A percentile compares a stretch with the other conserved stretches of the same genome.
These are phyloP conservation scores for Macrostomum lignano DNA, from an alignment of 1,140 invertebrate genomes.

Conservation along the genomic window DNA sequence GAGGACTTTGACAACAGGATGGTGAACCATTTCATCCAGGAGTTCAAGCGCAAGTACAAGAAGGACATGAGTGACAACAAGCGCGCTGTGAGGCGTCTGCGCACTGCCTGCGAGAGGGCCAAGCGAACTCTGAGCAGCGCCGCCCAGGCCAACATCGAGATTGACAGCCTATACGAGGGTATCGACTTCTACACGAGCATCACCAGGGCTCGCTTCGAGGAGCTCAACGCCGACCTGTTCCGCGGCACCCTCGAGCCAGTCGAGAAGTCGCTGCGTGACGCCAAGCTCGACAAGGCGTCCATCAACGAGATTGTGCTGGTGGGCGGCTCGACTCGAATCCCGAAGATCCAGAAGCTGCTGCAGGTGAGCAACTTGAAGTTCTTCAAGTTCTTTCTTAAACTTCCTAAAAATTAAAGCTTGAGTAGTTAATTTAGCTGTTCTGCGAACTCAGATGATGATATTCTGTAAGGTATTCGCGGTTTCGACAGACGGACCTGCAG, in stretches of 20 bases:
- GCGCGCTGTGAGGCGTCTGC: conserved; percentile 60
- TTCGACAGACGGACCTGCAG: too few relatives aligned
- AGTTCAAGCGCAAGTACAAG: conserved; percentile 13
- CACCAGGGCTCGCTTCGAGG: conserved; percentile 17
- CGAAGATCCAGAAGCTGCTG: conserved; percentile 73
- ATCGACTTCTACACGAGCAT: conserved; percentile 8
- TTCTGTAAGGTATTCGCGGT: too few relatives aligned
- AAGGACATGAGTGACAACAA: conserved; percentile 8
- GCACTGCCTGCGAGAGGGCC: conserved; percentile 89
- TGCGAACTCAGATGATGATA: too few relatives aligned
- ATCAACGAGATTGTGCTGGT: conserved; percentile 86
- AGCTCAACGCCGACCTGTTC: conserved; percentile 61
- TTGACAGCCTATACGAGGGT: conserved; percentile 10
- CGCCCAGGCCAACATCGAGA: conserved; percentile 15
- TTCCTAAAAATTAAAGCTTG: too few relatives aligned
- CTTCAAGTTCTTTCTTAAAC: too few relatives aligned
- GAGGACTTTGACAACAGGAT: conserved; percentile 94
- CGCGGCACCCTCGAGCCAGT: conserved; percentile 65
- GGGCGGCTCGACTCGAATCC: conserved; percentile 84
- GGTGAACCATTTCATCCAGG: conserved; percentile 60
- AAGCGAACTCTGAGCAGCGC: conserved; percentile 75
- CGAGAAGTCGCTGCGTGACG: conserved; percentile 66
- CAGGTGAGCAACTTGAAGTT: too few relatives aligned
- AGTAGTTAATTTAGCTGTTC: too few relatives aligned
- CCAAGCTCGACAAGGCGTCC: conserved; percentile 61